Evolutionary conservation across 2,797 vertebrate species (phyloP), one percentile per base, ranked within the genome.

Genomic region (Nannoperca australis): DNA sequence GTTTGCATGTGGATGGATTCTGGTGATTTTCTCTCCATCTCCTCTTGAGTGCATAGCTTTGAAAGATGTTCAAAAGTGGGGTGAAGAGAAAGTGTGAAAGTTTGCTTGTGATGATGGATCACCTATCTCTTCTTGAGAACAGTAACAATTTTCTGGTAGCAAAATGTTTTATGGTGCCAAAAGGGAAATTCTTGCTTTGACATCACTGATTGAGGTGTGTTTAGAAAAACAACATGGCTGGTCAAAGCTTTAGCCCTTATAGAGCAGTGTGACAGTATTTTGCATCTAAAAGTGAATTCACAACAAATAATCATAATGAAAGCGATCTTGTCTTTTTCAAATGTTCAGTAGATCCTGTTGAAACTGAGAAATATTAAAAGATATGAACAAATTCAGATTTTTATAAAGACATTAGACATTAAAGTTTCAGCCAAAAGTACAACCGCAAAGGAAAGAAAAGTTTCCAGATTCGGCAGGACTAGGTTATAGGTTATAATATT

Each of bases 71-170:
- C 10, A 62, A 47, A 70, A 50, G 54, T 77, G 44, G 36, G 44
- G 40, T 73, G n/a, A 22, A 71, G 71, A 49, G 22, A 64, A 45
- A 38, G 55, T 15, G 24, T 20, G 65, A 65, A 55, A 1, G 14
- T 24, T 32, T 65, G 54, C 56, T 13, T 53, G 30, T 56, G 38
- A 62, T 76, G 51, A 73, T 60, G 51, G 71, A 65, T 83, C 65
- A 30, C 15, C 38, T n/a, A 22, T 62, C 38, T 18, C 15, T 14
- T 45, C 15, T 20, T 36, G 40, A 63, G 30, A 70, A 49, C 38
- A 34, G 56, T 36, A 30, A 55, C n/a, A 65, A 51, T 32, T 54
- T 62, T 61, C 13, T 70, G 42, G 20, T 59, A n/a, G 53, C 5
- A 63, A 56, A 79, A 60, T 56, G 12, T 53, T 54, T 79, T 20